Base-by-base conservation (phyloP, 2,888 invertebrate species). In the Gerris lacustris region DNA sequence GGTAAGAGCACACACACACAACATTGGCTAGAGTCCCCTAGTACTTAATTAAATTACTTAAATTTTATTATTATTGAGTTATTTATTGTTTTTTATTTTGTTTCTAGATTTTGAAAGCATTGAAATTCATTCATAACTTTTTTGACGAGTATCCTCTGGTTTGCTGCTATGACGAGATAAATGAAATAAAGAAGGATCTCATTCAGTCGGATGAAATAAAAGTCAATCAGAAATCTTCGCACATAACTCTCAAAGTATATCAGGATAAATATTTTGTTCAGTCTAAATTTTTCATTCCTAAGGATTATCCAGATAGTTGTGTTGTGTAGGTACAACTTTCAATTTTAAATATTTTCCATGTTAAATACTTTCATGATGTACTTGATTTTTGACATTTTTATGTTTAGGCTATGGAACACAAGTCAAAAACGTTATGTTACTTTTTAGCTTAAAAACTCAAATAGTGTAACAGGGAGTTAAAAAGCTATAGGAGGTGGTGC, bases 151-250 rank as follows among this genome's bases (percentile, higher is more conserved):
- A 89, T 80, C 87, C 88, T 0, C 80, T 90, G 5, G 87, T 86
- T 77, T 87, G 88, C 71, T 89, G 89, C 76, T 86, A 87, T 75
- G 87, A 88, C 77, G 90, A 90, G 80, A 87, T 90, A 72, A 82
- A 84, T 72, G 78, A 81, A 66, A 78, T 89, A 69, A 87, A 87
- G 75, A 81, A 82, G 73, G 79, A 84, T 43, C 77, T 87, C 6
- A 77, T 76, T 6, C 78, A 80, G 7, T 77, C 78, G 11, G 87
- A 87, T 77, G 86, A 86, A 76, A 78, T 89, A 6, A 88, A 87
- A 78, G 79, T 89, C 45, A 86, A 85, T 74, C 89, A 90, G 77
- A 88, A 88, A 77, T 81, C 80, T 43, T 87, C 88, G 1, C 82
- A 84, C 68, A 80, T 90, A 44, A 77, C 81, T 71, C 77, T 89